Conservation (phyloP, 2,113 vertebrate species). For the Mellivora capensis region DNA sequence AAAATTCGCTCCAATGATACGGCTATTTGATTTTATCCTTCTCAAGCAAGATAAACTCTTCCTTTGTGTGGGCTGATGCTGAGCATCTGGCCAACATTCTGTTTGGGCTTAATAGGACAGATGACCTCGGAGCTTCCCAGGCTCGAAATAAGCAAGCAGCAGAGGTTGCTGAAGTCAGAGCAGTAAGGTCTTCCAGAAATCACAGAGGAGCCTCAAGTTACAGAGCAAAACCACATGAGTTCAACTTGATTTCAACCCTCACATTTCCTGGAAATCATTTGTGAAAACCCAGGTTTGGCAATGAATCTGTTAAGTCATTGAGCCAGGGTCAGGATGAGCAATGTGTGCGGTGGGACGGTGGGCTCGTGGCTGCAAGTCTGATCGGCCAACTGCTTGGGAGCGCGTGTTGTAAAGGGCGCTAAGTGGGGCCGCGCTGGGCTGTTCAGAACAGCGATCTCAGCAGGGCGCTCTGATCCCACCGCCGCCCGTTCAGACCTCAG, state of each 20-base stretch:
- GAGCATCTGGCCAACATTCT: neutral
- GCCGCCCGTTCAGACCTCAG: neutral
- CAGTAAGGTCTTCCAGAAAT: slow-evolving; percentile 13
- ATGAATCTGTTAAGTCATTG: neutral
- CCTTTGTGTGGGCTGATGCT: neutral
- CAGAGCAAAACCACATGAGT: slow-evolving; percentile 12
- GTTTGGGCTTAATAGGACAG: slow-evolving; percentile 23
- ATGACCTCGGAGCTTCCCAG: slow-evolving; percentile 18
- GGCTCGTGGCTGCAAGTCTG: neutral
- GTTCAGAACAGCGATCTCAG: neutral
- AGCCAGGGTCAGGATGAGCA: neutral
- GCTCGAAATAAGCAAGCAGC: slow-evolving; percentile 31
- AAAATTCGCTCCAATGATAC: neutral
- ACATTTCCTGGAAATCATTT: slow-evolving; percentile 46
- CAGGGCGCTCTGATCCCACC: neutral
- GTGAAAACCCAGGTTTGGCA: slow-evolving; percentile 33
- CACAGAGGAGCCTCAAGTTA: neutral
- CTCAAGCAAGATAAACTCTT: neutral
- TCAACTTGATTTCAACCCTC: slow-evolving; percentile 21
- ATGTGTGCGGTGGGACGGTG: neutral
- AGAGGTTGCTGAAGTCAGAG: neutral
- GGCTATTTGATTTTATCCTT: slow-evolving; percentile 10
- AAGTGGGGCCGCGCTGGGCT: fast-evolving
- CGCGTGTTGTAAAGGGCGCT: neutral
- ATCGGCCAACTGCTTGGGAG: neutral